These are phyloP conservation scores for Saturnia japonica DNA, from an alignment of 2,888 invertebrate species.

Conservation along the genomic window DNA sequence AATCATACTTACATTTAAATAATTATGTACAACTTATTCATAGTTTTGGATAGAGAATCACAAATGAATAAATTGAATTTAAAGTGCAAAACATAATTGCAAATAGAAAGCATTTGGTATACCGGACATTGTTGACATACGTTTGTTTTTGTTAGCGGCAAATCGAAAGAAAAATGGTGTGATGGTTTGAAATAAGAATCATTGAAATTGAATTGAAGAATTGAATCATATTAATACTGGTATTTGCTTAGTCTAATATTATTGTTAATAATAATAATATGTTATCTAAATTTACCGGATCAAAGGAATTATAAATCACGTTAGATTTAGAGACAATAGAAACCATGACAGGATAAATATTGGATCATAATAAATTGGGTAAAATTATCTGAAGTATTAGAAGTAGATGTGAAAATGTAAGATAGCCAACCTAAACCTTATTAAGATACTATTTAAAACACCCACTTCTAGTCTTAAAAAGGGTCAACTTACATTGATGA, in stretches of 20 bases:
- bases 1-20: too few species aligned
- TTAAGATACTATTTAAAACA: background rate
- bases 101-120: background rate
- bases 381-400: background rate
- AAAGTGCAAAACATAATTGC: too few species aligned
- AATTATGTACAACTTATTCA: too few species aligned
- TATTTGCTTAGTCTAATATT: background rate
- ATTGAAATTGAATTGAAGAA: background rate
- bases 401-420: too few species aligned
- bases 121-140: background rate
- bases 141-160: background rate
- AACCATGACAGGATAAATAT: background rate
- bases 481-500: constrained; percentile 11
- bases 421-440: too few species aligned
- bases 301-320: background rate
- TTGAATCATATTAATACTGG: too few species aligned
- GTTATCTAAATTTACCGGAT: background rate
- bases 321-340: background rate
- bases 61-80: too few species aligned
- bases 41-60: too few species aligned
- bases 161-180: background rate
- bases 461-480: background rate
- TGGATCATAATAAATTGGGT: too few species aligned
- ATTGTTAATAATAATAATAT: background rate
- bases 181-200: background rate